These are phyloP conservation scores for Hippocampus guttulatus DNA, from an alignment of 2,113 vertebrate genomes.

Conservation along the genomic window DNA sequence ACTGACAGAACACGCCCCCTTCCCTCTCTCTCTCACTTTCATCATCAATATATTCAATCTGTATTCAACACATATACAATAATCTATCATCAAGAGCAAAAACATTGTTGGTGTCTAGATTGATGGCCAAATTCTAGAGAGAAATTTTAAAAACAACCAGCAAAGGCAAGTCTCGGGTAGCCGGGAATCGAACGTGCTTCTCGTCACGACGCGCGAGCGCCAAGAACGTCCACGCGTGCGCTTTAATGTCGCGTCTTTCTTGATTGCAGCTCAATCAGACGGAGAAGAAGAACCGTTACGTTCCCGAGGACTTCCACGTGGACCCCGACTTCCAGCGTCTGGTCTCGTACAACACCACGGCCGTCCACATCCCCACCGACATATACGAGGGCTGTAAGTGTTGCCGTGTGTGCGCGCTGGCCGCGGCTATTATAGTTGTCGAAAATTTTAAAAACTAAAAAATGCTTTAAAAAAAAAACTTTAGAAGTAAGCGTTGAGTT, in stretches of 20 bases:
- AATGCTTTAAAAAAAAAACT: too few species aligned
- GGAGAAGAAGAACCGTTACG: slow-evolving; percentile 14
- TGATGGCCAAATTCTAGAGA: neutral
- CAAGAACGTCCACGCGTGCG: too few species aligned
- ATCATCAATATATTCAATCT: too few species aligned
- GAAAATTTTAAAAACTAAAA: too few species aligned
- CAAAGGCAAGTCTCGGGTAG: neutral
- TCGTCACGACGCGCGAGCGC: neutral
- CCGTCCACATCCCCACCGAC: slow-evolving; percentile 15
- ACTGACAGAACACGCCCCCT: slow-evolving; percentile 33
- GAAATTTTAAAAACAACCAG: neutral
- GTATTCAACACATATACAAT: too few species aligned
- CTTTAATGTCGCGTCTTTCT: neutral
- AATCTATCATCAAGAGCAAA: too few species aligned
- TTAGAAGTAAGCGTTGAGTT: too few species aligned
- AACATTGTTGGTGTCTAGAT: too few species aligned
- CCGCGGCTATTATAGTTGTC: too few species aligned
- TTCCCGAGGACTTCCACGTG: slow-evolving; percentile 14
- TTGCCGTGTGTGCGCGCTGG: neutral
- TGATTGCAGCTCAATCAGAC: slow-evolving; percentile 10
- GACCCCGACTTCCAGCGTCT: slow-evolving; percentile 6
- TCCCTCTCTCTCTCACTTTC: neutral
- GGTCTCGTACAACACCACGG: slow-evolving; percentile 17
- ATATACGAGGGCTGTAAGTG: slow-evolving; percentile 19
- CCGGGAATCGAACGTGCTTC: neutral